phyloP scores from a whole-genome alignment of 2,797 vertebrate genomes.

The Cynopterus sphinx region DNA sequence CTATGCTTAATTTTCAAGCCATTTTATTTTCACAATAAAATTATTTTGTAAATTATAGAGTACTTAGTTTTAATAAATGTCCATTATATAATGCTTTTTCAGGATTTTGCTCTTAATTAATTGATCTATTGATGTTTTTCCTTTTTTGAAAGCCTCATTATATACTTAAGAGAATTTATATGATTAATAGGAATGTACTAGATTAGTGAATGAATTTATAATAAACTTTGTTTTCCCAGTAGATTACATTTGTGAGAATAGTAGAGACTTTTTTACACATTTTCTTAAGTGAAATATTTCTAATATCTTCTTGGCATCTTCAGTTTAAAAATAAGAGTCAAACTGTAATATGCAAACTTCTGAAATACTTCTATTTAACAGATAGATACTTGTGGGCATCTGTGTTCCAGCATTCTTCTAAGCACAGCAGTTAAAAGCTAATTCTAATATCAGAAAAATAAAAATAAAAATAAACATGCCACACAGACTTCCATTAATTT shows the following conservation, averaged over 20 bases:
- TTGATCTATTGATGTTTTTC: neutral
- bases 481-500: neutral
- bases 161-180: neutral
- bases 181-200: neutral
- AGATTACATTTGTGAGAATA: conserved; percentile 1
- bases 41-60: neutral
- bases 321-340: conserved; percentile 29
- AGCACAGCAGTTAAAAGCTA: neutral
- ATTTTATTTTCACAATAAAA: neutral
- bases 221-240: neutral
- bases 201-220: neutral
- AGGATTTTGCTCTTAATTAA: neutral
- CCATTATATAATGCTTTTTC: neutral
- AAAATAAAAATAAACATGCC: neutral
- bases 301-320: conserved; percentile 7
- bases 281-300: conserved; percentile 12
- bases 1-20: neutral
- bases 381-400: neutral
- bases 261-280: neutral
- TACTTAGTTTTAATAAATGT: neutral
- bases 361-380: neutral
- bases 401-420: neutral
- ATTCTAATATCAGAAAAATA: neutral
- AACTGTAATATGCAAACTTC: neutral
- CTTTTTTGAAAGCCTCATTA: neutral